A percentile compares a stretch with the other conserved stretches of the same genome.
These are phyloP conservation scores for Rhabdophis nuchalis DNA, from an alignment of 2,797 vertebrate genomes.

Conservation along the genomic window DNA sequence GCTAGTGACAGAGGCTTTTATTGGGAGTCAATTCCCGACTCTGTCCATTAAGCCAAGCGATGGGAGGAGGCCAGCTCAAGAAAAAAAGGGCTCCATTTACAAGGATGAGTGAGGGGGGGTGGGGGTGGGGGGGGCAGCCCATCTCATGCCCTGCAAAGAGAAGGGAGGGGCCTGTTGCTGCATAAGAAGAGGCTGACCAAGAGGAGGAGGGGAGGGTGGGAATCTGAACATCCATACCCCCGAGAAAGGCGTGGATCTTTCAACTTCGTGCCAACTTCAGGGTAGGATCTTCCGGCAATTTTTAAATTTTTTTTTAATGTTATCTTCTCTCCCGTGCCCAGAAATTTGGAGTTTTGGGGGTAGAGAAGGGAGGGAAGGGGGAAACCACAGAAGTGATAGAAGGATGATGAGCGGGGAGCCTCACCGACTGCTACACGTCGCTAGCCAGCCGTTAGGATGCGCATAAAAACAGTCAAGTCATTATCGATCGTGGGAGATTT, in stretches of 20 bases:
- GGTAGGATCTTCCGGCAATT: not conserved
- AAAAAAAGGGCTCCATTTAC: not conserved
- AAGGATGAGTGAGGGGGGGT: not conserved
- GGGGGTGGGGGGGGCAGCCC: not conserved
- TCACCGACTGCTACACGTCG: not conserved
- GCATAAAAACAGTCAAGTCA: not conserved
- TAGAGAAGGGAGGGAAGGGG: too few relatives aligned
- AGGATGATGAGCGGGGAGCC: not conserved
- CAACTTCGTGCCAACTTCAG: not conserved
- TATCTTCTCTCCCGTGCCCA: not conserved
- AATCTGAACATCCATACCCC: not conserved
- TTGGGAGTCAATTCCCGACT: not conserved
- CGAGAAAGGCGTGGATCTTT: not conserved
- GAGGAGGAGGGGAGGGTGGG: fast-evolving
- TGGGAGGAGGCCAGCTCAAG: not conserved
- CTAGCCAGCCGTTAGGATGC: not conserved
- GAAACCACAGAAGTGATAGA: not conserved
- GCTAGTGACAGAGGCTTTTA: not conserved
- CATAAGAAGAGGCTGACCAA: not conserved
- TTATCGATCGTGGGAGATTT: not conserved
- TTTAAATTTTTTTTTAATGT: too few relatives aligned
- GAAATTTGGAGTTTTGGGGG: not conserved
- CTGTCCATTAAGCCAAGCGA: not conserved
- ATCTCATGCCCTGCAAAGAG: not conserved
- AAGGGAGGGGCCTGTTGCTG: not conserved